Evolutionary conservation across 37 sponge, comb jelly and placozoan species (phyloP), one percentile per base, ranked within the genome.

Genomic region (Petrosia ficiformis): DNA sequence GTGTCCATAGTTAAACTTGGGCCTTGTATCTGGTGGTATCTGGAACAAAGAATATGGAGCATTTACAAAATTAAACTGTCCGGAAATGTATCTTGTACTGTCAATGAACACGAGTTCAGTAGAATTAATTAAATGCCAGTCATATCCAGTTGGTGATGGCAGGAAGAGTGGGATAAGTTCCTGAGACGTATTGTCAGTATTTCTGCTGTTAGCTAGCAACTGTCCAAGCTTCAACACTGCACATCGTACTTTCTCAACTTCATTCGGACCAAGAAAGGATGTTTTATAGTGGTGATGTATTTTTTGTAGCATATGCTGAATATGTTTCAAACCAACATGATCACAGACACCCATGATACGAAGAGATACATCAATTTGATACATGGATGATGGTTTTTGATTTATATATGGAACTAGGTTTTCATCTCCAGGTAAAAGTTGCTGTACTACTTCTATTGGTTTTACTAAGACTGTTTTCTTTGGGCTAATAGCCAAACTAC

Each of bases 261-360:
- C 54, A 14, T 48, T 48, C 14, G 54, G 54, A 48, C 14, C 14
- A 48, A 8, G 8, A 48, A 48, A 19, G 14, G n/a, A n/a, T n/a
- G 14, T 14, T 48, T 48, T 48, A 48, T 14, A 48, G 11, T 61
- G 63, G 14, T 61, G 28, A 61, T 61, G 63, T 8, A 61, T 8
- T 29, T 5, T n/a, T 29, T 61, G 25, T n/a, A 61, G 63, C 63
- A 61, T 61, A n/a, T 61, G n/a, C 63, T 61, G 63, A n/a, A 61
- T 11, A n/a, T 61, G 63, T 29, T 61, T 61, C 5, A 61, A 5
- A 6, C n/a, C 63, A 5, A 61, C 28, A 61, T 5, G 11, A 61
- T 11, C 14, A 26, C 28, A 26, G 5, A 61, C 63, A 26, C 63
- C 63, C 6, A 22, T 29, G 5, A 26, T 29, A 6, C 28, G 5